Conservation (phyloP, 2,797 vertebrate genomes). For the Enteromius mattozi region DNA sequence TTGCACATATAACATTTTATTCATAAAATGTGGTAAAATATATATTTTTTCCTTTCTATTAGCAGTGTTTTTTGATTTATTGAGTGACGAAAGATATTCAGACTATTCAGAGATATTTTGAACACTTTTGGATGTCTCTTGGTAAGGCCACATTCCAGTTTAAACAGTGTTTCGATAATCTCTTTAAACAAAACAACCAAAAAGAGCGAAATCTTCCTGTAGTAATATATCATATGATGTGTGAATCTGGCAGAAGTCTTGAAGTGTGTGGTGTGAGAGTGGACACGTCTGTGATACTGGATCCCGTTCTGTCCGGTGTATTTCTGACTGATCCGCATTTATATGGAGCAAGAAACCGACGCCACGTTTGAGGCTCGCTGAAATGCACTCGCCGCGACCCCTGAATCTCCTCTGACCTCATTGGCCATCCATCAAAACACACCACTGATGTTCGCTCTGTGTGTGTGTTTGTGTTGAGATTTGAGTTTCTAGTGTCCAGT, state of each 20-base stretch:
- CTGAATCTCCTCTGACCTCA: conserved; percentile 48
- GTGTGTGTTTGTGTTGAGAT: conserved; percentile 11
- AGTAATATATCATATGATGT: too few species aligned
- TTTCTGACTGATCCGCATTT: conserved; percentile 22
- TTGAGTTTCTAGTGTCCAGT: background rate
- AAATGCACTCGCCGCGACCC: conserved; percentile 20
- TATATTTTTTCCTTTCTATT: too few species aligned
- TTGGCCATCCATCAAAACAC: conserved; percentile 41
- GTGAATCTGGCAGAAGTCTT: background rate
- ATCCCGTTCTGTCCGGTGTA: conserved; percentile 1
- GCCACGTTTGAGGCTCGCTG: background rate
- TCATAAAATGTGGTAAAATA: too few species aligned
- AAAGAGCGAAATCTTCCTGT: background rate
- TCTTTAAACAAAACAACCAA: background rate
- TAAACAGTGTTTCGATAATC: background rate
- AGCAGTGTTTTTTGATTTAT: too few species aligned
- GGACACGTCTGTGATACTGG: conserved; percentile 19
- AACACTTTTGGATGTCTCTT: background rate
- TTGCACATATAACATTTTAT: too few species aligned
- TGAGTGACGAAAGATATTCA: too few species aligned
- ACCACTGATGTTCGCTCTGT: conserved; percentile 11
- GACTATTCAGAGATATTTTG: too few species aligned
- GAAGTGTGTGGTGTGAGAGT: background rate
- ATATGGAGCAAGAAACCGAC: background rate
- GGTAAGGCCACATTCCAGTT: background rate